Conservation (phyloP, 2,888 invertebrate species). For the Melolontha melolontha region DNA sequence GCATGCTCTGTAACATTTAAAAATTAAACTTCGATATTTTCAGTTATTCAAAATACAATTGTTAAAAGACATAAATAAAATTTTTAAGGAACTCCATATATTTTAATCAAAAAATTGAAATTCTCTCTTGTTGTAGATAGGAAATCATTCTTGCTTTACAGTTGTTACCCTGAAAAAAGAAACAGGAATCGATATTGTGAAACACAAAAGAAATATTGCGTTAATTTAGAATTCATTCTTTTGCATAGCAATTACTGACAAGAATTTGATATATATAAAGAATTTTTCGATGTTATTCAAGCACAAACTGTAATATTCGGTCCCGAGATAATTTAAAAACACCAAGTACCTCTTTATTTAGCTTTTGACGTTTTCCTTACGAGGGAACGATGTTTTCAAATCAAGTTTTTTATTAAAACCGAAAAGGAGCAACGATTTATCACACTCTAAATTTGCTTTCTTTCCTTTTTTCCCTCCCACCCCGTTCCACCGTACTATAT, state of each 20-base stretch:
- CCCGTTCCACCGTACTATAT: too few species aligned
- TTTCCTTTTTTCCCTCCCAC: not conserved
- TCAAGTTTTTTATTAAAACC: slow-evolving; percentile 38
- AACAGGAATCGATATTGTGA: slow-evolving; percentile 2
- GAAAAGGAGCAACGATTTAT: slow-evolving; percentile 38
- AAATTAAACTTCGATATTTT: too few species aligned
- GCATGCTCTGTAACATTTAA: too few species aligned
- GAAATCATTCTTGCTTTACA: not conserved
- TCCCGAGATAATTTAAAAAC: slow-evolving; percentile 31
- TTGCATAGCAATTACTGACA: slow-evolving; percentile 27
- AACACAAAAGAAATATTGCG: slow-evolving; percentile 11
- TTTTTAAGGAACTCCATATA: too few species aligned
- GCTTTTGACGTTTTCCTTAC: slow-evolving; percentile 25
- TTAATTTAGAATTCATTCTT: slow-evolving; percentile 18
- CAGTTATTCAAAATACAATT: too few species aligned
- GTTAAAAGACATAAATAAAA: too few species aligned
- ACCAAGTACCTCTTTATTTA: slow-evolving; percentile 37
- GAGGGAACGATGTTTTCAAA: slow-evolving; percentile 30
- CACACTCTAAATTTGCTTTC: slow-evolving; percentile 34
- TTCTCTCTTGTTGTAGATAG: not conserved
- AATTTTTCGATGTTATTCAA: slow-evolving; percentile 20
- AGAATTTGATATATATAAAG: slow-evolving; percentile 20
- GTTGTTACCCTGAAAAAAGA: not conserved
- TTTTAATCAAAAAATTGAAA: too few species aligned
- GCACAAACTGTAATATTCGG: slow-evolving; percentile 15